Conservation (phyloP, 2,113 vertebrate genomes). For the Cinclus cinclus region DNA sequence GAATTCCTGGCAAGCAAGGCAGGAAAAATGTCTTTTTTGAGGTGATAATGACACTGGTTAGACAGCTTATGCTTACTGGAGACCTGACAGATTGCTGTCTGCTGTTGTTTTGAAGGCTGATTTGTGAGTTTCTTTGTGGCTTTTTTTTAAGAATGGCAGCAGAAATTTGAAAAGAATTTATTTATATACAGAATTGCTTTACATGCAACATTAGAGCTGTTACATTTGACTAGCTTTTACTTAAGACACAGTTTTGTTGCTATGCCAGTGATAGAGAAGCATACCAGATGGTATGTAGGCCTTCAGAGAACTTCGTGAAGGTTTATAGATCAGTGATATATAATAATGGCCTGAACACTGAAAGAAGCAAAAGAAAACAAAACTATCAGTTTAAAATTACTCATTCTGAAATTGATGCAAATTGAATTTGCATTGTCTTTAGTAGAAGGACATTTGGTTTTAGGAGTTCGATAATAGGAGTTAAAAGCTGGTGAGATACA, state of each 20-base stretch:
- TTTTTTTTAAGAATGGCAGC: background rate
- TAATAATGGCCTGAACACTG: background rate
- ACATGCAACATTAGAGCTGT: background rate
- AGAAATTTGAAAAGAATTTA: background rate
- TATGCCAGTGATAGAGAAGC: background rate
- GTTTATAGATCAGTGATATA: background rate
- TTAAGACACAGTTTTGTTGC: background rate
- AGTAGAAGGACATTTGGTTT: background rate
- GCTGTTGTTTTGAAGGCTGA: background rate
- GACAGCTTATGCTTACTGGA: background rate
- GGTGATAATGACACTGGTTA: background rate
- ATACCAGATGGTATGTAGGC: slow-evolving; percentile 10
- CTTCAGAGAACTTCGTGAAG: background rate
- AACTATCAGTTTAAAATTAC: background rate
- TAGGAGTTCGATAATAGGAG: background rate
- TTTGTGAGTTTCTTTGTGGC: background rate
- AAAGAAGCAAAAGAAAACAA: background rate
- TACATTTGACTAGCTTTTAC: background rate
- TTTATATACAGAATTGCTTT: background rate
- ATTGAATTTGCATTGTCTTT: background rate
- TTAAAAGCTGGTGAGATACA: background rate
- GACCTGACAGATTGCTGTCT: background rate
- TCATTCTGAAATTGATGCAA: background rate
- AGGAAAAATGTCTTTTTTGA: background rate
- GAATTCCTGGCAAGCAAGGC: slow-evolving; percentile 25